Conservation (phyloP, 2,888 invertebrate genomes). For the Gortyna flavago region DNA sequence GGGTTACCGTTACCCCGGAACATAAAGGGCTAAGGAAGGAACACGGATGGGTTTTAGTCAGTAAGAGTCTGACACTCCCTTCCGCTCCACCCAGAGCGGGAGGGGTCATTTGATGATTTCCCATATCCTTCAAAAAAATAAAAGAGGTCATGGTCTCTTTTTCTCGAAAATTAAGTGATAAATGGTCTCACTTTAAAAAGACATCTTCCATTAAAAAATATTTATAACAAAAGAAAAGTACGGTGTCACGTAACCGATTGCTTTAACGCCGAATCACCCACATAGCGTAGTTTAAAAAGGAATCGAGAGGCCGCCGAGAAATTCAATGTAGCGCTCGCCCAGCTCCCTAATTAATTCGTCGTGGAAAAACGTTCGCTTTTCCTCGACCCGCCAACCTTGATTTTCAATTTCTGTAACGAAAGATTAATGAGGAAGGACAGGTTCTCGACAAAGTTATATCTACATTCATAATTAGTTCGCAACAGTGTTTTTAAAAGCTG, state of each 20-base stretch:
- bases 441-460: constrained; percentile 72
- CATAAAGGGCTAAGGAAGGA: too few relatives aligned
- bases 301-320: constrained; percentile 70
- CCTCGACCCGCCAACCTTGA: constrained; percentile 78
- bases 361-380: constrained; percentile 76
- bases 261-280: constrained; percentile 55
- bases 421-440: constrained; percentile 81
- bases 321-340: constrained; percentile 72
- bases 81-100: too few relatives aligned
- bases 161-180: neutral
- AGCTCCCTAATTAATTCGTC: constrained; percentile 81
- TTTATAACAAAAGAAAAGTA: constrained; percentile 42
- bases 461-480: constrained; percentile 75
- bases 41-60: too few relatives aligned
- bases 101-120: too few relatives aligned
- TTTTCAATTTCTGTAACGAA: constrained; percentile 82
- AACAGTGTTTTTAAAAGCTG: constrained; percentile 69
- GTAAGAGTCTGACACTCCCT: too few relatives aligned
- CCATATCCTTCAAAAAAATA: too few relatives aligned
- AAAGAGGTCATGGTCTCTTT: neutral
- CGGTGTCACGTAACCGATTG: constrained; percentile 50
- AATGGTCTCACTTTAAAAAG: neutral
- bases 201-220: constrained; percentile 4
- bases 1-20: too few relatives aligned
- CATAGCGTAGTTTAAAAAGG: constrained; percentile 58